phyloP scores from a whole-genome alignment of 2,797 vertebrate species.

The Diplodus puntazzo region DNA sequence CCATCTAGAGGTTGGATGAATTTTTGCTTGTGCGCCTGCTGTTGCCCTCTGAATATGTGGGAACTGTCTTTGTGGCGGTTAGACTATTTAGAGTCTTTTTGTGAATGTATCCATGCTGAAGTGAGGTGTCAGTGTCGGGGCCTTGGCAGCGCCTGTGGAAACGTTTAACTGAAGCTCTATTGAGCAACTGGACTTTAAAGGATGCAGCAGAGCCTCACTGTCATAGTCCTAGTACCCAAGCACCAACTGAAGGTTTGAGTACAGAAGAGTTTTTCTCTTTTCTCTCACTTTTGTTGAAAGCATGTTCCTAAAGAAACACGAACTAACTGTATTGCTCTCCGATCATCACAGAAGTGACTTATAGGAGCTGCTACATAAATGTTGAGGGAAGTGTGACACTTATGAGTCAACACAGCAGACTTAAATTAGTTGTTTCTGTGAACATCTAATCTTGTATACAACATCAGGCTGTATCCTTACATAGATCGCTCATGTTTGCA shows the following conservation, averaged over 20 bases:
- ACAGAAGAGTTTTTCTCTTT: conserved; percentile 5
- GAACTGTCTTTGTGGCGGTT: conserved; percentile 68
- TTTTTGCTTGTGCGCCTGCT: conserved; percentile 30
- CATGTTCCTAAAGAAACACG: not conserved
- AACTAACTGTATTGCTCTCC: not conserved
- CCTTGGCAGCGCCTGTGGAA: conserved; percentile 75
- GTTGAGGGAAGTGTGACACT: not conserved
- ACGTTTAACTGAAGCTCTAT: conserved; percentile 68
- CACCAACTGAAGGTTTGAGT: conserved; percentile 1
- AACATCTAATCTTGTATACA: conserved; percentile 13
- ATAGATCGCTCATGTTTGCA: conserved; percentile 8
- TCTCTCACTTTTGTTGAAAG: not conserved
- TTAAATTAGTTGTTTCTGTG: not conserved
- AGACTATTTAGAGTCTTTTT: conserved; percentile 65
- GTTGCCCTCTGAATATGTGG: conserved; percentile 63
- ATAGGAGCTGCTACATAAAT: not conserved
- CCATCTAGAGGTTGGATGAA: conserved; percentile 16
- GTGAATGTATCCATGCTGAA: conserved; percentile 64
- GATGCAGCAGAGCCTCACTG: conserved; percentile 43
- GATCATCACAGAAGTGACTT: conserved; percentile 2
- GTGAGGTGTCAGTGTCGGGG: conserved; percentile 71
- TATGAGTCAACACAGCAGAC: not conserved
- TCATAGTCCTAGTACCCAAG: conserved; percentile 3
- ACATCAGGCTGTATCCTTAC: not conserved
- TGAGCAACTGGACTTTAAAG: conserved; percentile 38